These are phyloP conservation scores for Elaphurus davidianus DNA, from an alignment of 2,113 vertebrate species.

Conservation along the genomic window DNA sequence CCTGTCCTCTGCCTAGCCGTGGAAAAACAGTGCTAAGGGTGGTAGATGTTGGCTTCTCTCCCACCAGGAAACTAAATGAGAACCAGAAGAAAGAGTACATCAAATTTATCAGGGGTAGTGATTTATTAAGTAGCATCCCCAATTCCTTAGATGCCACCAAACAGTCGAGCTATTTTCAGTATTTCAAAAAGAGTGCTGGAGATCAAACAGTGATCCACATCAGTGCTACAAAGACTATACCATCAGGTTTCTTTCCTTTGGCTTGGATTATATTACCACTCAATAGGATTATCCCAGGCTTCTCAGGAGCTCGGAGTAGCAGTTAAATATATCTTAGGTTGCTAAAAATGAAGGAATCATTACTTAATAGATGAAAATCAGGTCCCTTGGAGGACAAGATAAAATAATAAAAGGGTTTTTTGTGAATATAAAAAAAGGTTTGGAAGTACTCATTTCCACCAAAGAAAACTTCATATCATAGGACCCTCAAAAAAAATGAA, in stretches of 20 bases:
- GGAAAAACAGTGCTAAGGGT: not conserved
- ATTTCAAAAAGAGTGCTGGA: not conserved
- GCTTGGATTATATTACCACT: not conserved
- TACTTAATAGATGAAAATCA: not conserved
- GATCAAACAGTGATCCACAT: not conserved
- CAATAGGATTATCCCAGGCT: not conserved
- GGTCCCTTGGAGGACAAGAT: not conserved
- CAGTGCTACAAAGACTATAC: not conserved
- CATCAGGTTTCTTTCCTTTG: not conserved
- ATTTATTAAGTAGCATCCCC: not conserved
- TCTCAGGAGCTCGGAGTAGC: not conserved
- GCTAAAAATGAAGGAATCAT: slow-evolving; percentile 9
- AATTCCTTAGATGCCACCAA: not conserved
- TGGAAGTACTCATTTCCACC: not conserved
- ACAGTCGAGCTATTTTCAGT: not conserved
- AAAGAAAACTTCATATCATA: not conserved
- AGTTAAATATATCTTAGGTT: not conserved
- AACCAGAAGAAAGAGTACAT: not conserved
- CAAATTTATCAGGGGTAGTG: not conserved
- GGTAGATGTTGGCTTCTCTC: not conserved
- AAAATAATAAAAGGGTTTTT: not conserved
- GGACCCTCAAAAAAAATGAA: not conserved
- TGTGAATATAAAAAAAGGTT: not conserved
- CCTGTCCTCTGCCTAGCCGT: not conserved
- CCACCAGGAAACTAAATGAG: not conserved